Percentiles rank a stretch among this genome's conserved stretches.
These are phyloP conservation scores for Rhopalosiphum padi DNA, from an alignment of 1,140 invertebrate genomes.

Conservation along the genomic window DNA sequence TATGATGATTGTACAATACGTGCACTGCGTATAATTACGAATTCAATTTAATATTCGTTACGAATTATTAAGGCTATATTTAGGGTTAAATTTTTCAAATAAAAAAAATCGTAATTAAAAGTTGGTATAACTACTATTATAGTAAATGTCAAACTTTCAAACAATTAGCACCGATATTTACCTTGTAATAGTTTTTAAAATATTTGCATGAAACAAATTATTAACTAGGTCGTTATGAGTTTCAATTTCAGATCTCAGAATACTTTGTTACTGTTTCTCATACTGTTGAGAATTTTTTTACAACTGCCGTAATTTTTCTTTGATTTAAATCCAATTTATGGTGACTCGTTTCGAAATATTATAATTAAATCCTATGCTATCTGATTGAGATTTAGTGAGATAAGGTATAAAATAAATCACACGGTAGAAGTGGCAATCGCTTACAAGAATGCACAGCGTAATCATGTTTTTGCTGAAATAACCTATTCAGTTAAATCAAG, in stretches of 20 bases:
- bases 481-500: not conserved
- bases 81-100: not conserved
- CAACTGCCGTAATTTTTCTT: not conserved
- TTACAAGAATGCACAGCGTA: not conserved
- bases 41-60: not conserved
- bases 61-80: not conserved
- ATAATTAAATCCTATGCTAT: not conserved
- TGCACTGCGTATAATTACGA: not conserved
- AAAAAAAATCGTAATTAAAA: no score
- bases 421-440: not conserved
- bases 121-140: not conserved
- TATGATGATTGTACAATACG: not conserved
- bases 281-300: not conserved
- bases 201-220: not conserved
- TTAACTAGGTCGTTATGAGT: not conserved
- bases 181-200: not conserved
- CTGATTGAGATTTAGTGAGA: no score
- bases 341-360: not conserved
- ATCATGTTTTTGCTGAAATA: not conserved
- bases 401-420: no score
- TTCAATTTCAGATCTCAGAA: no score
- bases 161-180: not conserved
- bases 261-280: not conserved
- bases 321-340: not conserved
- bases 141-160: not conserved